Conservation (phyloP, 2,113 vertebrate species). For the Leptodactylus fuscus region DNA sequence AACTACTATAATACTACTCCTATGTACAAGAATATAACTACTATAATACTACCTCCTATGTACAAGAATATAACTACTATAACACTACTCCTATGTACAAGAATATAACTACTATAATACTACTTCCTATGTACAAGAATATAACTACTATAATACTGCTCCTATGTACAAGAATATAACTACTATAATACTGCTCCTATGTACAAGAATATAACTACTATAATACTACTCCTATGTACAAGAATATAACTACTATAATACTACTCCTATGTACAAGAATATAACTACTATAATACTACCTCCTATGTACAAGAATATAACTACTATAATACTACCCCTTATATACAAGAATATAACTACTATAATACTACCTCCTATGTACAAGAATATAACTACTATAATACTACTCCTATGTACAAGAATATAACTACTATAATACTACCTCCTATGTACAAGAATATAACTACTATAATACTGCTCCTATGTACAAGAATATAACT, state of each 20-base stretch:
- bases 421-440: conserved; percentile 16
- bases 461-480: conserved; percentile 4
- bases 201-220: conserved; percentile 2
- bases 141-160: not conserved
- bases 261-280: not conserved
- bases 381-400: conserved; percentile 18
- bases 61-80: too few species aligned
- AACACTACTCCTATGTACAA: too few species aligned
- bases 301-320: not conserved
- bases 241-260: too few species aligned
- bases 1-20: conserved; percentile 6
- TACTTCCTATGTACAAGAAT: not conserved
- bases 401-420: not conserved
- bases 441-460: not conserved
- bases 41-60: too few species aligned
- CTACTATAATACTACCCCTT: conserved; percentile 2
- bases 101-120: too few species aligned
- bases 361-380: not conserved
- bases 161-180: not conserved
- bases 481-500: conserved; percentile 7
- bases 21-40: too few species aligned
- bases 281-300: not conserved
- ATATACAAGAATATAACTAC: conserved; percentile 14
- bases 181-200: not conserved
- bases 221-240: too few species aligned